These are phyloP conservation scores for Pseudomyrmex concolor DNA, from an alignment of 1,140 invertebrate species.

Conservation along the genomic window DNA sequence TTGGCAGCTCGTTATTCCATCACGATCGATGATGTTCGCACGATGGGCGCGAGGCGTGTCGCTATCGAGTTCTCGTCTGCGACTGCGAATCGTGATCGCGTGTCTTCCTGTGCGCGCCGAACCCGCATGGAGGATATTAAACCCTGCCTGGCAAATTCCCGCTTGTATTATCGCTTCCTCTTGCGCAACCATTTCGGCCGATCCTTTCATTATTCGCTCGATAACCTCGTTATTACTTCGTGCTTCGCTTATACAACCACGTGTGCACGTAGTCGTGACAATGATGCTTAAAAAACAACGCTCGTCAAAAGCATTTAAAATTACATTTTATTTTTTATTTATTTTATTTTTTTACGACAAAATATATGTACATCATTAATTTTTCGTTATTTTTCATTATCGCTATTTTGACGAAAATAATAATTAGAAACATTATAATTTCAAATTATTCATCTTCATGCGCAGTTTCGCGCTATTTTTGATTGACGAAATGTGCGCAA, in stretches of 20 bases:
- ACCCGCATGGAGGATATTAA: conserved; percentile 48
- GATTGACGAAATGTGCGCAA: conserved; percentile 25
- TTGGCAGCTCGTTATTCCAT: conserved; percentile 56
- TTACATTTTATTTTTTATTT: no score
- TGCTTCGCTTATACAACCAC: neutral
- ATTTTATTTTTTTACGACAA: neutral
- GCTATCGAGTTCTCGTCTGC: conserved; percentile 23
- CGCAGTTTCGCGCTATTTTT: conserved; percentile 18
- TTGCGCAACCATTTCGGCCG: conserved; percentile 42
- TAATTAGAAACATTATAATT: neutral
- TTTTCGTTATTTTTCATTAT: no score
- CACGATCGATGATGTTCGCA: conserved; percentile 54
- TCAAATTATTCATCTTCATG: neutral
- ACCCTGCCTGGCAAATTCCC: conserved; percentile 32
- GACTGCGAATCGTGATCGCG: conserved; percentile 27
- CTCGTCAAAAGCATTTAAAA: no score
- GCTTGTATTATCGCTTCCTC: conserved; percentile 50
- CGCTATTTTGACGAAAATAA: neutral
- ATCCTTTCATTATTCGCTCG: conserved; percentile 49
- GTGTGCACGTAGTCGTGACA: neutral
- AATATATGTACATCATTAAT: neutral
- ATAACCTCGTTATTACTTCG: conserved; percentile 40
- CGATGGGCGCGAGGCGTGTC: conserved; percentile 51
- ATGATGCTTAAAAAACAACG: neutral
- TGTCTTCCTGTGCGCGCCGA: conserved; percentile 45